Percentiles rank a stretch among this genome's conserved stretches.
phyloP scores from a whole-genome alignment of 1,140 invertebrate species.

The Monomorium pharaonis region DNA sequence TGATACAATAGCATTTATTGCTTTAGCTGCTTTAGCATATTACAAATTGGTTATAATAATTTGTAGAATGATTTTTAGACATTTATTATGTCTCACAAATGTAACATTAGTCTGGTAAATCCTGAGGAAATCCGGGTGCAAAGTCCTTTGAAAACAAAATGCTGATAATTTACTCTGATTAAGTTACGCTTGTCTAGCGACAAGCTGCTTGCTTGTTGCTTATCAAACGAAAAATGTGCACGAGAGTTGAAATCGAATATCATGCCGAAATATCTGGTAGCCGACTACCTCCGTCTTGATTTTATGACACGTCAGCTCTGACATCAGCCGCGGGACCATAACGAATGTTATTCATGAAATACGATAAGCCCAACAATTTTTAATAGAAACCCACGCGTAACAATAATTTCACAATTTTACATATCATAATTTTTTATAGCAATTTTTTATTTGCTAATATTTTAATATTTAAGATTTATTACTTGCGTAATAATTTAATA shows the following conservation, averaged over 20 bases:
- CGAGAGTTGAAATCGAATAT: slow-evolving; percentile 44
- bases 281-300: neutral
- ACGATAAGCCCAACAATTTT: slow-evolving; percentile 34
- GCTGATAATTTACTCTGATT: neutral
- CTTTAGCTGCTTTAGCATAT: neutral
- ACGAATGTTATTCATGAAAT: slow-evolving; percentile 31
- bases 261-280: slow-evolving; percentile 32
- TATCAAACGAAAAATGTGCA: slow-evolving; percentile 41
- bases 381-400: neutral
- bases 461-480: neutral
- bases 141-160: slow-evolving; percentile 13
- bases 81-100: neutral
- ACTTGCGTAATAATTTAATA: neutral
- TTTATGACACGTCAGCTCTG: slow-evolving; percentile 59
- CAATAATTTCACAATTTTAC: neutral
- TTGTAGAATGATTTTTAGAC: neutral
- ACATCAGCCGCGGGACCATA: neutral
- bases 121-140: neutral
- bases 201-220: slow-evolving; percentile 6
- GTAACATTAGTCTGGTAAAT: neutral
- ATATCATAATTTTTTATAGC: neutral
- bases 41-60: neutral
- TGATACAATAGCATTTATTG: neutral
- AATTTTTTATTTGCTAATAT: neutral
- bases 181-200: slow-evolving; percentile 24